Evolutionary conservation across 2,888 invertebrate species (phyloP).

Genomic region (Glyphotaelius pellucidus): DNA sequence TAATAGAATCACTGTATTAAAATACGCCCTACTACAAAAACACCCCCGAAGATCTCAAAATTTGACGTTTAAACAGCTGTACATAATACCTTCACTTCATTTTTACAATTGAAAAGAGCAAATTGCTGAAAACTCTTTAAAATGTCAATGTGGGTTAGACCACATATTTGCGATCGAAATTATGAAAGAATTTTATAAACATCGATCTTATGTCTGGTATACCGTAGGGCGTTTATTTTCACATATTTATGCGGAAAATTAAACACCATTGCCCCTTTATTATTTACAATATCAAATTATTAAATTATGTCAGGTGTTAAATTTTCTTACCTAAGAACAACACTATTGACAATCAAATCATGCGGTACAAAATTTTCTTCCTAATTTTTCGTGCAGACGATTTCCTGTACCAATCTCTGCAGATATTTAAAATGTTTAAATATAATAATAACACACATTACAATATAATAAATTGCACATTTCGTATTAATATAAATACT

Average conservation of each 20-base stretch:
- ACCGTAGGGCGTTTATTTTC: neutral
- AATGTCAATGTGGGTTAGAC: neutral
- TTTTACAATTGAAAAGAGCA: neutral
- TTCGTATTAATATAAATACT: neutral
- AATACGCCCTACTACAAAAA: neutral
- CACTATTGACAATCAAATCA: neutral
- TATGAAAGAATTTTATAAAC: neutral
- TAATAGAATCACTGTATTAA: neutral
- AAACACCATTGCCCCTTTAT: neutral
- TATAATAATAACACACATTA: neutral
- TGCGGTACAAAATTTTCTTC: neutral
- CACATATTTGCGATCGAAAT: neutral
- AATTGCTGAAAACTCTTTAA: neutral
- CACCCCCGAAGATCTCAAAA: neutral
- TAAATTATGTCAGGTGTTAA: neutral
- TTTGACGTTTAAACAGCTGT: slow-evolving; percentile 45
- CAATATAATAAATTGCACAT: neutral
- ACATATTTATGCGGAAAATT: neutral
- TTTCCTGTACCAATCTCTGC: neutral
- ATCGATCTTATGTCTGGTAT: neutral
- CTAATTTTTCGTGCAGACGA: neutral
- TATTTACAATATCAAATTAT: neutral
- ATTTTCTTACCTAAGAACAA: neutral
- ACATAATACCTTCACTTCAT: neutral
- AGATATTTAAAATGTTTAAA: neutral